These are phyloP conservation scores for Pelecanoides urinatrix DNA, from an alignment of 2,113 vertebrate species.

Conservation along the genomic window DNA sequence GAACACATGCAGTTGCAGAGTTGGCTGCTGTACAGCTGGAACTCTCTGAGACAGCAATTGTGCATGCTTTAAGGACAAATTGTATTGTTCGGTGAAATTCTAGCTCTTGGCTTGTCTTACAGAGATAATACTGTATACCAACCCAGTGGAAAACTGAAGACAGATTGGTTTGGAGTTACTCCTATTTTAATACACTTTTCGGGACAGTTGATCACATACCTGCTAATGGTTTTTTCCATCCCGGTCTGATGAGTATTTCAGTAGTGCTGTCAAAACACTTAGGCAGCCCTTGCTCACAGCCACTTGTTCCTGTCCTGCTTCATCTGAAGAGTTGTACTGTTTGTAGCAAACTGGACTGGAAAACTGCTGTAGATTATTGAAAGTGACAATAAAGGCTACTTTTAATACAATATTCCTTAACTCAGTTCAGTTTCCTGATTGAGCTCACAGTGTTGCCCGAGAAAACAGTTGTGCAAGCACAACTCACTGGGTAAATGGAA, in stretches of 20 bases:
- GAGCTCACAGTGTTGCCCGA: not conserved
- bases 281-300: not conserved
- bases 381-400: not conserved
- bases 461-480: not conserved
- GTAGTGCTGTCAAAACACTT: conserved; percentile 35
- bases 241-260: conserved; percentile 46
- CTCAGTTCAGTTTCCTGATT: not conserved
- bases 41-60: not conserved
- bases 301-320: not conserved
- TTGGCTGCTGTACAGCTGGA: conserved; percentile 26
- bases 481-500: not conserved
- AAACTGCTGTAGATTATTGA: not conserved
- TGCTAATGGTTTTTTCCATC: conserved; percentile 21
- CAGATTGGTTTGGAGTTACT: not conserved
- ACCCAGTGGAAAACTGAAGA: conserved; percentile 12
- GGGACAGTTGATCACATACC: conserved; percentile 36
- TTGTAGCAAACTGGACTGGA: not conserved
- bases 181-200: not conserved
- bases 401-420: not conserved
- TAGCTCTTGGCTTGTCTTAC: not conserved
- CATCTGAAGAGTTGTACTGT: not conserved
- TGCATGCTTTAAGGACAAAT: not conserved
- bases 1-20: not conserved
- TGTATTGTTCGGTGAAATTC: conserved; percentile 10
- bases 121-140: not conserved